Evolutionary conservation across 30 jellyfish, hydroid and myxozoan species (phyloP), one percentile per base, ranked within the genome.

Genomic region (Aurelia coerulea): DNA sequence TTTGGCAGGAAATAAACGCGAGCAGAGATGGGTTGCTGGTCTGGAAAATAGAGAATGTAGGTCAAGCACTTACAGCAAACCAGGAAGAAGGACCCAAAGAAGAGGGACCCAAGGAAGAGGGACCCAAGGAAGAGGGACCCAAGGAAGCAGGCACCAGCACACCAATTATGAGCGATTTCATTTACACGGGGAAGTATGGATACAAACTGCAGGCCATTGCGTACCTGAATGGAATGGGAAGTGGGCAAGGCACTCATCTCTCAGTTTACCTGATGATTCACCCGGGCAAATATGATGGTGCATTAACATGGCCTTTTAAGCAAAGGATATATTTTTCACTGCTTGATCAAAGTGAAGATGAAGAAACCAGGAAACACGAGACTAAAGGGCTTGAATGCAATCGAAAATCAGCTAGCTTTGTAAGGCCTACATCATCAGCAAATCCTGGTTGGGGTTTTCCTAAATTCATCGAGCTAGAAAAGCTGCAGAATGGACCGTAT

Each of bases 381-480:
- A 35, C 53, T 6, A 92, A 75, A 49, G 71, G 58, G 29, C 68
- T 86, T 68, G 79, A 16, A 17, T 54, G 91, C 52, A 88, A 86
- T 53, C 33, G 90, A 52, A 31, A 51, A 15, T 75, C 95, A 53
- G 10, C 76, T 31, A 75, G 95, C 42, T 86, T 86, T 76, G 0
- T 11, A 49, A 41, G 87, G 42, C 95, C 95, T 0, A 46, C 10
- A 41, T 0, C 81, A 10, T 85, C 68, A 10, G 34, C 15, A 11
- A 86, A 86, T 52, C 95, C 95, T 46, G 95, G 95, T 2, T 86
- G 95, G 95, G 95, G 95, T 2, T 86, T 85, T 58, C 95, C 95
- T 8, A 63, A 65, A 29, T 86, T 86, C 60, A 52, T 76, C 41
- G 13, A 92, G 17, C 91, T 77, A 49, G 65, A 65, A 10, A 80